These are phyloP conservation scores for Dynastes maya DNA, from an alignment of 2,888 invertebrate genomes.

Conservation along the genomic window DNA sequence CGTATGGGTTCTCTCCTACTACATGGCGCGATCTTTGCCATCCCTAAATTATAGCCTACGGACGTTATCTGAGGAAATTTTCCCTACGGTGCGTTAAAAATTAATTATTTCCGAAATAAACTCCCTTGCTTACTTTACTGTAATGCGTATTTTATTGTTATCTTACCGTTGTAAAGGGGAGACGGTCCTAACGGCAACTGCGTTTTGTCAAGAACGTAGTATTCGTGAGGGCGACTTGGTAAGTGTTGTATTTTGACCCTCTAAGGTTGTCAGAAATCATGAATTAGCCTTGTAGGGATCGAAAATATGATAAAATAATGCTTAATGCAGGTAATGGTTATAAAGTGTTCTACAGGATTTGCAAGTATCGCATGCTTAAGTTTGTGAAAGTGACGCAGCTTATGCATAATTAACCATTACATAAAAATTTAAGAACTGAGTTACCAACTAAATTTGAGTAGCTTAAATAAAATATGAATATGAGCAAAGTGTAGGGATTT, in stretches of 20 bases:
- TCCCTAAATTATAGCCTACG: background rate
- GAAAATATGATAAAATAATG: too few relatives aligned
- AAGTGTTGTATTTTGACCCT: background rate
- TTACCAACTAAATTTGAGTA: too few relatives aligned
- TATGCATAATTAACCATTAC: too few relatives aligned
- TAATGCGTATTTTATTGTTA: constrained; percentile 33
- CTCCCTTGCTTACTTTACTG: constrained; percentile 37
- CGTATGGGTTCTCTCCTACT: too few relatives aligned
- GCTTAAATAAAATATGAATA: too few relatives aligned
- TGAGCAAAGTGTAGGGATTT: too few relatives aligned
- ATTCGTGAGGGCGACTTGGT: background rate
- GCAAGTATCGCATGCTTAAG: too few relatives aligned
- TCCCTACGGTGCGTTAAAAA: constrained; percentile 32
- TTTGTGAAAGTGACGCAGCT: too few relatives aligned
- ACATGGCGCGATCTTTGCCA: background rate
- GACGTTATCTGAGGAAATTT: constrained; percentile 6
- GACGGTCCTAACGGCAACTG: background rate
- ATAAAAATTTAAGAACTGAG: too few relatives aligned
- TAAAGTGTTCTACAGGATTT: too few relatives aligned
- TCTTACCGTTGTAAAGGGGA: constrained; percentile 4
- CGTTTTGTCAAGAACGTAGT: background rate
- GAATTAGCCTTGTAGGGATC: too few relatives aligned
- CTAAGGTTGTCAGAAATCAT: background rate
- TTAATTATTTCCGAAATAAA: constrained; percentile 41
- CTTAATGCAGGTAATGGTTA: too few relatives aligned